Conservation (phyloP, 2,888 invertebrate species). For the Odontothrips loti region DNA sequence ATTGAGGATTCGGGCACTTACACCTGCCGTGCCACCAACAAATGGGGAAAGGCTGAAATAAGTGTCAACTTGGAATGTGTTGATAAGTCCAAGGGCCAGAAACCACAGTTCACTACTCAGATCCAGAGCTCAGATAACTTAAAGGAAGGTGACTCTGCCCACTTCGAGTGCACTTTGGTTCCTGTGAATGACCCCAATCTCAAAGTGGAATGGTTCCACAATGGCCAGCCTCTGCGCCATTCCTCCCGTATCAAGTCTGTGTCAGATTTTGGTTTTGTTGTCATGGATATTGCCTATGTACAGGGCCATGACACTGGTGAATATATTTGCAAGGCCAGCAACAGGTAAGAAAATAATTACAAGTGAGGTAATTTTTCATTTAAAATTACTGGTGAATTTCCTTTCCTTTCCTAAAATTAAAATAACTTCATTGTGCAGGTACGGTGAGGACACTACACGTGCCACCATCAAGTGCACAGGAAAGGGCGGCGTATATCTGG, state of each 20-base stretch:
- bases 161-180: constrained; percentile 90
- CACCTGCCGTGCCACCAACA: constrained; percentile 82
- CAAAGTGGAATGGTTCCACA: constrained; percentile 95
- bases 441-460: constrained; percentile 81
- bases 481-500: constrained; percentile 79
- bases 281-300: constrained; percentile 89
- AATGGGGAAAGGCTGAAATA: constrained; percentile 83
- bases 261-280: constrained; percentile 92
- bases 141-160: constrained; percentile 89
- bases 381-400: neutral
- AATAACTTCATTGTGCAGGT: constrained; percentile 45
- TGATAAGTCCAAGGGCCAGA: constrained; percentile 78
- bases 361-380: neutral
- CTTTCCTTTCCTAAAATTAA: constrained; percentile 12
- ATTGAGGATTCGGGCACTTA: constrained; percentile 88
- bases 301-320: constrained; percentile 91
- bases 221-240: constrained; percentile 83
- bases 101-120: constrained; percentile 83
- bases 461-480: constrained; percentile 81
- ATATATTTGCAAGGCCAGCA: constrained; percentile 86
- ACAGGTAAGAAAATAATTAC: constrained; percentile 54
- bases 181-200: constrained; percentile 92
- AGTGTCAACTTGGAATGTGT: constrained; percentile 77
- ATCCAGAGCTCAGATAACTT: constrained; percentile 75
- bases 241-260: constrained; percentile 89